These are phyloP conservation scores for Caenorhabditis tropicalis DNA, from an alignment of 1,140 invertebrate genomes.

Conservation along the genomic window DNA sequence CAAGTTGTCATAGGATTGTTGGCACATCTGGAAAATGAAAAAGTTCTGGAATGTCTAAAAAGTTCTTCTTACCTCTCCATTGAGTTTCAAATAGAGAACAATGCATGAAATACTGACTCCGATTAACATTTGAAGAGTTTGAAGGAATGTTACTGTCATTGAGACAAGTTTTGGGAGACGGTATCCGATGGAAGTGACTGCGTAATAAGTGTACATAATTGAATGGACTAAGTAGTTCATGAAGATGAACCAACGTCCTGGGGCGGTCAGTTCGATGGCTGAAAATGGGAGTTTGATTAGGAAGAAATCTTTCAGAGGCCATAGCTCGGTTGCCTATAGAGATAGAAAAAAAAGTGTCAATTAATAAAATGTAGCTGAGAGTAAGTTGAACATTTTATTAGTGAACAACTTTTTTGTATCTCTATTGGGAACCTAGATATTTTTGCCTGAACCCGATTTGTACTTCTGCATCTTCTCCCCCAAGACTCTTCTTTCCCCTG, in stretches of 20 bases:
- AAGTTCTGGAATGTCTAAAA: slow-evolving; percentile 74
- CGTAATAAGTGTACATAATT: slow-evolving; percentile 96
- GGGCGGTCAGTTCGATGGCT: slow-evolving; percentile 64
- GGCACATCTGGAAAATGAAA: slow-evolving; percentile 77
- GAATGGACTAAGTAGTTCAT: slow-evolving; percentile 98
- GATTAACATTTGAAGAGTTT: slow-evolving; percentile 92
- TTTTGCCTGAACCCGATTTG: too few species aligned
- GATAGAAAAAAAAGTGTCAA: too few species aligned
- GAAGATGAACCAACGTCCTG: slow-evolving; percentile 93
- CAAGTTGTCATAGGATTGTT: slow-evolving; percentile 85
- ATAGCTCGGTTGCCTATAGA: too few species aligned
- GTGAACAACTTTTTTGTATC: too few species aligned
- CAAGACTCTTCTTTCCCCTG: neutral
- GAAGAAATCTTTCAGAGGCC: too few species aligned
- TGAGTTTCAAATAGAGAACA: slow-evolving; percentile 71
- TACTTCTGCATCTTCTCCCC: neutral
- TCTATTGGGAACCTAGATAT: too few species aligned
- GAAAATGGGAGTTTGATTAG: slow-evolving; percentile 38
- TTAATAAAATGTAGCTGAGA: too few species aligned
- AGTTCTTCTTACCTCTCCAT: slow-evolving; percentile 70
- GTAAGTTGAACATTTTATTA: too few species aligned
- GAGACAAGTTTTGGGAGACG: slow-evolving; percentile 82
- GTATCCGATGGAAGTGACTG: slow-evolving; percentile 85
- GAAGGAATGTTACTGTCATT: slow-evolving; percentile 87
- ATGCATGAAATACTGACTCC: slow-evolving; percentile 88